A percentile compares a stretch with the other conserved stretches of the same genome.
These are phyloP conservation scores for Petrocephalus schoutedeni DNA, from an alignment of 2,797 vertebrate genomes.

Conservation along the genomic window DNA sequence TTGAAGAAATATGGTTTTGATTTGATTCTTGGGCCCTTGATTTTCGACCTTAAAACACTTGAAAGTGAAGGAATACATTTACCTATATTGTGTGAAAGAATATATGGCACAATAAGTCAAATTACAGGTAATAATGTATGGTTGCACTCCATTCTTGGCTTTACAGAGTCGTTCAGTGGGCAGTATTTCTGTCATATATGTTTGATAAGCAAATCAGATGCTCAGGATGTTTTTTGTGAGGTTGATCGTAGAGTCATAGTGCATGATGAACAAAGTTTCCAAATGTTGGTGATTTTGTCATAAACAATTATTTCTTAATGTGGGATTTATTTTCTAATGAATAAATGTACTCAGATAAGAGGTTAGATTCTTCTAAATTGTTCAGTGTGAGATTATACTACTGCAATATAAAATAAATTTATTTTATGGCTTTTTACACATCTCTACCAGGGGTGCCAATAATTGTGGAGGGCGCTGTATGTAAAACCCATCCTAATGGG, in stretches of 20 bases:
- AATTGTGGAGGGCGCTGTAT: no score
- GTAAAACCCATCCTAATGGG: no score
- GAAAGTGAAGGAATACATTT: neutral
- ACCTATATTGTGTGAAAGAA: neutral
- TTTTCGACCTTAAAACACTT: neutral
- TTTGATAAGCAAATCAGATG: neutral
- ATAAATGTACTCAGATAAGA: no score
- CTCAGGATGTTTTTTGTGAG: neutral
- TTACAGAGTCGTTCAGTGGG: neutral
- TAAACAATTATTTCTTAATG: no score
- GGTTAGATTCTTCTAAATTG: no score
- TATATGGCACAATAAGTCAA: neutral
- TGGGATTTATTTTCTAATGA: no score
- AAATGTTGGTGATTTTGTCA: neutral
- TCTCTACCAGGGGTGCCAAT: no score
- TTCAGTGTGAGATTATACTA: no score
- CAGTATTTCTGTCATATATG: neutral
- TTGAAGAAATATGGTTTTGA: neutral
- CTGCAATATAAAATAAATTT: no score
- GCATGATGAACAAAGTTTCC: neutral
- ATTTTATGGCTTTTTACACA: no score
- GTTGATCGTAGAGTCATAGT: neutral
- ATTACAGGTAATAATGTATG: neutral
- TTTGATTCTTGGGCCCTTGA: neutral
- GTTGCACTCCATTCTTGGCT: neutral